A percentile compares a stretch with the other conserved stretches of the same genome.
Evolutionary conservation across 2,888 invertebrate genomes (phyloP).

Genomic region (Sericinus montela): DNA sequence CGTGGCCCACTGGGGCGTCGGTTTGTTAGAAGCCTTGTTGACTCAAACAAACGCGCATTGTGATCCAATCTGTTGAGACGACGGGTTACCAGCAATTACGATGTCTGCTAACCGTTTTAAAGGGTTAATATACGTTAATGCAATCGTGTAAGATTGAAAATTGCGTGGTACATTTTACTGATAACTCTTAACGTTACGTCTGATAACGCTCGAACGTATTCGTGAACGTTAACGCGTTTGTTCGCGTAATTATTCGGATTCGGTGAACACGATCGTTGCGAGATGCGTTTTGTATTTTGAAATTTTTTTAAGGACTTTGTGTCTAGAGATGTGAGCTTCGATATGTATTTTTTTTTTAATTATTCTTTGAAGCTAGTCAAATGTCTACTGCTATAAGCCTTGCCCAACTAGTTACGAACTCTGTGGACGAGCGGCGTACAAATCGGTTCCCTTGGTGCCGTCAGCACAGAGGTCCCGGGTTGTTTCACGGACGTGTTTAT

Average conservation of each 20-base stretch:
- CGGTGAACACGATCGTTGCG: not conserved
- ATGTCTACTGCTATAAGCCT: too few species aligned
- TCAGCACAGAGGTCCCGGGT: too few species aligned
- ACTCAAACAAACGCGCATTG: constrained; percentile 17
- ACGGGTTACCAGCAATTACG: constrained; percentile 6
- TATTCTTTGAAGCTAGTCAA: too few species aligned
- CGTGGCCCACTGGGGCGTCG: constrained; percentile 2
- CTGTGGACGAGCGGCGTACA: too few species aligned
- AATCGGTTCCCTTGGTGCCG: too few species aligned
- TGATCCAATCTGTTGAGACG: constrained; percentile 16
- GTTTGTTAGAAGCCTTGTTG: constrained; percentile 10
- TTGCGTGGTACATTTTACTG: not conserved
- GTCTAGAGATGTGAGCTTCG: too few species aligned
- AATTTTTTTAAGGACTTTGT: too few species aligned
- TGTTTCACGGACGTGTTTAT: too few species aligned
- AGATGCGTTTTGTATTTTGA: too few species aligned
- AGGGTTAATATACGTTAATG: not conserved
- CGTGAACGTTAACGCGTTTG: constrained; percentile 1
- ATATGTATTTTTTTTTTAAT: too few species aligned
- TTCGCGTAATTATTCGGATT: constrained; percentile 6
- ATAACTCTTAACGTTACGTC: not conserved
- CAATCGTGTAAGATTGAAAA: not conserved
- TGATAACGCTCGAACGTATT: constrained; percentile 4
- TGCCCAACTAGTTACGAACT: too few species aligned
- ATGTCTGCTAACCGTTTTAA: not conserved